These are phyloP conservation scores for Enteromius unitaeniatus DNA, from an alignment of 2,797 vertebrate species.

Conservation along the genomic window DNA sequence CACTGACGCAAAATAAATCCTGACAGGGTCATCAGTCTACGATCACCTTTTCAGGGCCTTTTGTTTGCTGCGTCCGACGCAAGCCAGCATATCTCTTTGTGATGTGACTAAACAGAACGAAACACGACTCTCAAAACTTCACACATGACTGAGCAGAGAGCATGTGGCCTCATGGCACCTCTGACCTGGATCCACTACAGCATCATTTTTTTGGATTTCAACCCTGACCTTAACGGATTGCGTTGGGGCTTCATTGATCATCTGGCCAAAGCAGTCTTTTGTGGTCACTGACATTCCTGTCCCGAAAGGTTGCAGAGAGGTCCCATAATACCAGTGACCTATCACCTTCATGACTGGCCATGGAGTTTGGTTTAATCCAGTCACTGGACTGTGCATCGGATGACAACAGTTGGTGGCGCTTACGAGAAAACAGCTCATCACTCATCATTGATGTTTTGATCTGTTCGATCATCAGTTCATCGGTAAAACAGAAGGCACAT, in stretches of 20 bases:
- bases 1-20: background rate
- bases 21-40: background rate
- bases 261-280: slow-evolving; percentile 41
- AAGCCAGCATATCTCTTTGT: slow-evolving; percentile 19
- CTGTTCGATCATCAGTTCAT: background rate
- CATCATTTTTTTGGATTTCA: slow-evolving; percentile 19
- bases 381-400: background rate
- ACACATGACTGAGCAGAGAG: slow-evolving; percentile 53
- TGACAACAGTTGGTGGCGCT: slow-evolving; percentile 8
- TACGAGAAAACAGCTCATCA: slow-evolving; percentile 23
- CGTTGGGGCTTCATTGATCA: slow-evolving; percentile 38
- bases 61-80: background rate
- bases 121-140: slow-evolving; percentile 46
- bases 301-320: slow-evolving; percentile 35
- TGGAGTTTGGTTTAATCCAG: slow-evolving; percentile 32
- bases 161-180: slow-evolving; percentile 51
- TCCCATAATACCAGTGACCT: slow-evolving; percentile 44
- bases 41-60: background rate
- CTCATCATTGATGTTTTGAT: slow-evolving; percentile 24
- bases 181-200: slow-evolving; percentile 47
- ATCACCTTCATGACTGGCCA: slow-evolving; percentile 25
- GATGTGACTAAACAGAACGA: slow-evolving; percentile 37
- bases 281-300: slow-evolving; percentile 43
- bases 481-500: slow-evolving; percentile 2
- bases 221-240: slow-evolving; percentile 46